These are phyloP conservation scores for Pseudomugil gertrudae DNA, from an alignment of 2,797 vertebrate species.

Conservation along the genomic window DNA sequence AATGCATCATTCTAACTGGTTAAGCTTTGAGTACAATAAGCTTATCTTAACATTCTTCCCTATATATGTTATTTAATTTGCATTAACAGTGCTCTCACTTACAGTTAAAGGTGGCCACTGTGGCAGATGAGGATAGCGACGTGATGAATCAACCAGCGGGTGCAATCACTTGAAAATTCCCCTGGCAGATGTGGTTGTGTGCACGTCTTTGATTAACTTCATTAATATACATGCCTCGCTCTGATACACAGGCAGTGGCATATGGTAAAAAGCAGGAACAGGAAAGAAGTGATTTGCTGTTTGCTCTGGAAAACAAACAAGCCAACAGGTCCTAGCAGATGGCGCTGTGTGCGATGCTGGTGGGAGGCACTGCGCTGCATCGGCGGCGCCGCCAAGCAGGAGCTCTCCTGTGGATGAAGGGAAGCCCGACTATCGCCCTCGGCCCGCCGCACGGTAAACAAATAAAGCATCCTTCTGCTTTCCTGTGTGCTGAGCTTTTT, in stretches of 20 bases:
- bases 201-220: conserved; percentile 90
- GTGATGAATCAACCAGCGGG: conserved; percentile 65
- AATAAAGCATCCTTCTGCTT: conserved; percentile 80
- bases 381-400: conserved; percentile 68
- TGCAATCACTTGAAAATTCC: conserved; percentile 71
- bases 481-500: conserved; percentile 76
- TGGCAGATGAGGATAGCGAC: conserved; percentile 41
- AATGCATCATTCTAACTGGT: conserved; percentile 14
- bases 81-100: conserved; percentile 35
- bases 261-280: conserved; percentile 97
- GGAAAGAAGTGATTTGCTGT: conserved; percentile 98
- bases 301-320: conserved; percentile 99
- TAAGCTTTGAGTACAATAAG: background rate
- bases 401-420: conserved; percentile 79
- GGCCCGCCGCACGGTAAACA: conserved; percentile 81
- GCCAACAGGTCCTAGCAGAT: conserved; percentile 99
- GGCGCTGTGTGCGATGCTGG: conserved; percentile 87
- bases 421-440: conserved; percentile 78
- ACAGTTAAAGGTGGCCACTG: conserved; percentile 27
- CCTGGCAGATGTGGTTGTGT: conserved; percentile 76
- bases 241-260: conserved; percentile 92
- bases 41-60: background rate
- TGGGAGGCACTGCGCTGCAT: conserved; percentile 81
- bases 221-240: conserved; percentile 98
- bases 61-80: conserved; percentile 4